Evolutionary conservation across 2,113 vertebrate species (phyloP).

Genomic region (Asarcornis scutulata): DNA sequence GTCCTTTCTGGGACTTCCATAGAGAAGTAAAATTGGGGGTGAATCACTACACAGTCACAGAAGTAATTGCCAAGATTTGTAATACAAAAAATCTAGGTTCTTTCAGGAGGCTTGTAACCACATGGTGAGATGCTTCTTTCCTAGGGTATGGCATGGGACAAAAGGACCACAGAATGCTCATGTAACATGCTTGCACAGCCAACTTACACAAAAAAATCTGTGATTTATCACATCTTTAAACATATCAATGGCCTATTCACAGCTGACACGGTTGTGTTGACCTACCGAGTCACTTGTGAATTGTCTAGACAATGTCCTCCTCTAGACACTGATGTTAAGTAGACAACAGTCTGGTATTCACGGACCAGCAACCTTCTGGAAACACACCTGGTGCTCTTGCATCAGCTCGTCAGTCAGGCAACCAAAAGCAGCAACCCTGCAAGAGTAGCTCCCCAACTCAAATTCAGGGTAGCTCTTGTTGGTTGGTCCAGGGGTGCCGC

Average conservation of each 20-base stretch:
- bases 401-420: not conserved
- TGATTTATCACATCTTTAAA: not conserved
- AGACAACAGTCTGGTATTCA: not conserved
- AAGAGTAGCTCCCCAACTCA: not conserved
- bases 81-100: not conserved
- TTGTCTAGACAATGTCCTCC: not conserved
- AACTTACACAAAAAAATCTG: not conserved
- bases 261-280: not conserved
- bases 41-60: not conserved
- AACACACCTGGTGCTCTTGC: not conserved
- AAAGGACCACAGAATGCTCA: not conserved
- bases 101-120: not conserved
- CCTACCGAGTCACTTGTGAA: not conserved
- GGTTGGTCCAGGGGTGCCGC: not conserved
- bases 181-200: not conserved
- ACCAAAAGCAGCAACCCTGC: not conserved
- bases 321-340: not conserved
- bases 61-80: not conserved
- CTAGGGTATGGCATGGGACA: not conserved
- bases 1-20: not conserved
- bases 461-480: not conserved
- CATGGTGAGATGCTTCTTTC: not conserved
- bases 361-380: not conserved
- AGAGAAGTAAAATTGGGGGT: not conserved
- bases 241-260: not conserved